These are phyloP conservation scores for Phalacrocorax aristotelis DNA, from an alignment of 2,113 vertebrate species.

Conservation along the genomic window DNA sequence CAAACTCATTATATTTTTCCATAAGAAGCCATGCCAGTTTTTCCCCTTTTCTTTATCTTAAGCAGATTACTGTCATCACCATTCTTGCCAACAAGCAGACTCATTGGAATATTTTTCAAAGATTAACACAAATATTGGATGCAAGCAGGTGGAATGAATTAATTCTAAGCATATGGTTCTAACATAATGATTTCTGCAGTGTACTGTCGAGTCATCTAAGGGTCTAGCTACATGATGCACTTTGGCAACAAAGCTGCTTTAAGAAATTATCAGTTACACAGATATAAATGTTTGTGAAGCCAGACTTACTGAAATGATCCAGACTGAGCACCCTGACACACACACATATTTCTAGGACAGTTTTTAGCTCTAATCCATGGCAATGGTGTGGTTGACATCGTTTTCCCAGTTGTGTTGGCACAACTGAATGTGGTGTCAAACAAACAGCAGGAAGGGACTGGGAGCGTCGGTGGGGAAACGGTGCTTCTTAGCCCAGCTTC, in stretches of 20 bases:
- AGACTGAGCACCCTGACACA: neutral
- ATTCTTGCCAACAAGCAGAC: constrained; percentile 24
- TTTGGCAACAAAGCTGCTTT: neutral
- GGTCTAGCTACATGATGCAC: neutral
- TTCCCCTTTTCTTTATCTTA: neutral
- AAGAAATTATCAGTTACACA: neutral
- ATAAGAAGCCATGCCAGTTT: neutral
- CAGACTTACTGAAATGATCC: neutral
- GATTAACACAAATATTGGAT: constrained; percentile 32
- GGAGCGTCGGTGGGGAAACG: neutral
- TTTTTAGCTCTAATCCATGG: neutral
- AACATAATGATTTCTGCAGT: neutral
- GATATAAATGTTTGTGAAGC: neutral
- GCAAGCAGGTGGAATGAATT: constrained; percentile 43
- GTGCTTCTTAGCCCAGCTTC: neutral
- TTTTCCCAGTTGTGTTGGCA: neutral
- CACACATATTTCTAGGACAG: neutral
- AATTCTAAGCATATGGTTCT: constrained; percentile 35
- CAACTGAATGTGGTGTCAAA: fast-evolving
- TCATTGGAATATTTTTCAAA: constrained; percentile 41
- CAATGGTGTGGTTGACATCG: neutral
- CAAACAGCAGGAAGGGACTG: neutral
- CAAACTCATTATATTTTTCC: neutral
- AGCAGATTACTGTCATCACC: neutral
- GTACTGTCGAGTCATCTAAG: neutral